phyloP scores from a whole-genome alignment of 2,888 invertebrate species.

The Itoplectis maculator region DNA sequence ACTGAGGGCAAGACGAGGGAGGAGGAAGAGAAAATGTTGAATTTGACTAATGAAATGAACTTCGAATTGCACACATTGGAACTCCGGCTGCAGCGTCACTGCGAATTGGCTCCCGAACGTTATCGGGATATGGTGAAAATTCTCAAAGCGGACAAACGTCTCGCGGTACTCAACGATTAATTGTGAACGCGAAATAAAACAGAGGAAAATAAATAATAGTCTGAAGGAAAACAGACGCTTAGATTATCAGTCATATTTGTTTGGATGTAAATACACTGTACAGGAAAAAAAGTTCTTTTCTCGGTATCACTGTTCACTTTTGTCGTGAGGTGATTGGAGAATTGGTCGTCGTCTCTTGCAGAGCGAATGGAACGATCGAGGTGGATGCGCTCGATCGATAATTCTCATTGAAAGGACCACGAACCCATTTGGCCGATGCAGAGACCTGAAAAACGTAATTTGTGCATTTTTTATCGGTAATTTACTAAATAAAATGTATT shows the following conservation, averaged over 20 bases:
- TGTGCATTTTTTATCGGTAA: too few relatives aligned
- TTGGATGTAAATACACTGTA: constrained; percentile 71
- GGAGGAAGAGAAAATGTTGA: constrained; percentile 87
- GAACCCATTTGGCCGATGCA: constrained; percentile 95
- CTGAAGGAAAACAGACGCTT: constrained; percentile 63
- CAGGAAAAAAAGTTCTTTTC: constrained; percentile 61
- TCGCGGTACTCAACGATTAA: constrained; percentile 64
- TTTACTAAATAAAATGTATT: background rate
- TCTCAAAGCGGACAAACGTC: constrained; percentile 69
- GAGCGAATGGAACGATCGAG: constrained; percentile 35
- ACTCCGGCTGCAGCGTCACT: constrained; percentile 87
- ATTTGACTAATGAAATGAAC: constrained; percentile 85
- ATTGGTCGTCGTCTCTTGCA: constrained; percentile 62
- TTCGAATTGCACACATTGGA: constrained; percentile 87
- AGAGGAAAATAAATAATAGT: too few relatives aligned
- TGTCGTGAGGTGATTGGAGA: constrained; percentile 44
- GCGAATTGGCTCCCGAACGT: constrained; percentile 86
- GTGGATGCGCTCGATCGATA: constrained; percentile 15
- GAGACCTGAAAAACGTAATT: constrained; percentile 85
- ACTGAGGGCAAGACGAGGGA: constrained; percentile 86
- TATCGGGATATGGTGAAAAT: constrained; percentile 82
- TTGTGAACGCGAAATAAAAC: constrained; percentile 11
- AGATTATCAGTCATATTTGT: constrained; percentile 67
- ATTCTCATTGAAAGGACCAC: constrained; percentile 88
- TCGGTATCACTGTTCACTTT: constrained; percentile 69